Conservation (phyloP, 2,888 invertebrate genomes). For the Lottia scabra region DNA sequence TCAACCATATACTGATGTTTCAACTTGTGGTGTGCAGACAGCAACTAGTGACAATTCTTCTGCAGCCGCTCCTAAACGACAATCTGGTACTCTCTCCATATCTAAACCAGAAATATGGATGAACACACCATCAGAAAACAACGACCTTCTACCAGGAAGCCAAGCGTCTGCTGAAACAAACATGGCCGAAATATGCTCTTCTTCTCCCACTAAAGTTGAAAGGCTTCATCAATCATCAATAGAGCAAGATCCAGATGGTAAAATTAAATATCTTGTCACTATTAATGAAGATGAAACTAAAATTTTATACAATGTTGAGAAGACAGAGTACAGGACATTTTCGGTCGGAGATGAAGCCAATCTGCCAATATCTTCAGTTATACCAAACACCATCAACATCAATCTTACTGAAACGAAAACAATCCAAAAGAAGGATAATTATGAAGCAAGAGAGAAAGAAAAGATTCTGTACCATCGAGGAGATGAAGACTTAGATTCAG, state of each 20-base stretch:
- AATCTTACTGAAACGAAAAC: constrained; percentile 45
- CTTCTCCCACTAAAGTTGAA: not conserved
- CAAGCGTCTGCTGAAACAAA: not conserved
- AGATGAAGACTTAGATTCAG: constrained; percentile 16
- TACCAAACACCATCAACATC: constrained; percentile 52
- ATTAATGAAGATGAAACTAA: constrained; percentile 54
- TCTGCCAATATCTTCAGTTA: not conserved
- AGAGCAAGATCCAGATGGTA: constrained; percentile 13
- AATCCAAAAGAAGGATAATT: constrained; percentile 39
- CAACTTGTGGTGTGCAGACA: not conserved
- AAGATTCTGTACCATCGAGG: constrained; percentile 29
- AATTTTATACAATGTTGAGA: constrained; percentile 55
- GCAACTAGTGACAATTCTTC: not conserved
- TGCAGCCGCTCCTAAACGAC: not conserved
- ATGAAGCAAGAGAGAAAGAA: constrained; percentile 37
- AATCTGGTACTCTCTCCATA: constrained; percentile 20
- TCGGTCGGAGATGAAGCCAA: constrained; percentile 36
- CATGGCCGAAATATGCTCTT: constrained; percentile 11
- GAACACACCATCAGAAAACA: not conserved
- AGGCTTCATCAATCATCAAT: not conserved
- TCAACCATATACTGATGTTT: not conserved
- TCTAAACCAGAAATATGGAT: constrained; percentile 23
- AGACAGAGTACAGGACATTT: constrained; percentile 54
- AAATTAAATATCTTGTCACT: constrained; percentile 49
- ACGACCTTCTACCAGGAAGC: not conserved